Percentiles rank a stretch among this genome's conserved stretches.
These are phyloP conservation scores for Dynastes maya DNA, from an alignment of 2,888 invertebrate genomes.

Conservation along the genomic window DNA sequence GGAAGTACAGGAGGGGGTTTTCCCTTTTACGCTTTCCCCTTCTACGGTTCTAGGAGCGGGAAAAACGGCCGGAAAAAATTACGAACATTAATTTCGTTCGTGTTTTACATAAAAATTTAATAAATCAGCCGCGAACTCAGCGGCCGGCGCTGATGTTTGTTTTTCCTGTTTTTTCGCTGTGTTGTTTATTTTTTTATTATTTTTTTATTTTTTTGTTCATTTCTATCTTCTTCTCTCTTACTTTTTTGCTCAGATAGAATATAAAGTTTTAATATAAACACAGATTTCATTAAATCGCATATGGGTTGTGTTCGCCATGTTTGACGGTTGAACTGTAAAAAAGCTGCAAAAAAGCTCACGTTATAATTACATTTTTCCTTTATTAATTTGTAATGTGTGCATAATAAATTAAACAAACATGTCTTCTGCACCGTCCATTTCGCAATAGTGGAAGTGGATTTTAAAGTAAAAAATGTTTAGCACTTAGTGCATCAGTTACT, in stretches of 20 bases:
- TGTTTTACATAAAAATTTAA: constrained; percentile 48
- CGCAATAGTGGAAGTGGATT: too few relatives aligned
- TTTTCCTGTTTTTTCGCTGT: constrained; percentile 5
- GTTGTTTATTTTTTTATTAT: background rate
- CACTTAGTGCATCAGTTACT: too few relatives aligned
- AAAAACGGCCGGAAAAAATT: constrained; percentile 31
- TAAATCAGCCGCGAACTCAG: constrained; percentile 39
- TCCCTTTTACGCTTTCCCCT: too few relatives aligned
- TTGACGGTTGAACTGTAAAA: background rate
- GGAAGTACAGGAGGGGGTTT: background rate
- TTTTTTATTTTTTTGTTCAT: background rate
- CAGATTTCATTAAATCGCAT: constrained; percentile 32
- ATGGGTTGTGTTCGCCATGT: background rate
- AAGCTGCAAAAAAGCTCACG: background rate
- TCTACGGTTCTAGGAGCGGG: background rate
- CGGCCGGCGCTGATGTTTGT: background rate
- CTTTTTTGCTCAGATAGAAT: constrained; percentile 13
- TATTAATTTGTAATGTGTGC: too few relatives aligned
- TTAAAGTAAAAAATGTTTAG: too few relatives aligned
- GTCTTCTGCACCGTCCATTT: too few relatives aligned
- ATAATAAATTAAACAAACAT: too few relatives aligned
- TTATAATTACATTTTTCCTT: constrained; percentile 2
- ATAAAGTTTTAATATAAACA: constrained; percentile 40
- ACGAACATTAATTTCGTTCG: constrained; percentile 33
- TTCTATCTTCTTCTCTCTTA: background rate